Base-by-base conservation (phyloP, 2,888 invertebrate genomes). In the Argyresthia goedartella region DNA sequence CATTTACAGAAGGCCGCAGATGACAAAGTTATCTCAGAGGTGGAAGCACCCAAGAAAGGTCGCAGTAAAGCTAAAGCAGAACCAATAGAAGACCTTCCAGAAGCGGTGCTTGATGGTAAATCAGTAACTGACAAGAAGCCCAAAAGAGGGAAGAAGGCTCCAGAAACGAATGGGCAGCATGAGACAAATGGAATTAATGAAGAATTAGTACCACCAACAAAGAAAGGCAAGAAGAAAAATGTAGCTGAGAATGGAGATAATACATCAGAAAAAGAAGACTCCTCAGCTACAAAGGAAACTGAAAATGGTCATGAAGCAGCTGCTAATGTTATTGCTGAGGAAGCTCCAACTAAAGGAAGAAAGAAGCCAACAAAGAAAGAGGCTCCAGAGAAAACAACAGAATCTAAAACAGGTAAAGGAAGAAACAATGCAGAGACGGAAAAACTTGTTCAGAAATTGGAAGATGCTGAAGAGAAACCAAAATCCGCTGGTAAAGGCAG, bases 1-100 rank as follows among this genome's bases (percentile, higher is more conserved):
- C 35, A 33, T 56, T 76, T 76, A 48, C 80, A 85, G 85, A 85
- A 85, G 74, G 61, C 72, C 57, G 66, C 70, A 56, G 81, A 80
- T 58, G 66, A 71, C 42, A 78, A 81, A 65, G 63, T 67, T 53
- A 25, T 25, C 25, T 58, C 67, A 48, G 77, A 76, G 57, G 72
- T 56, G 66, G 81, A 77, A 61, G 76, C 64, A 51, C 66, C 79
- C 34, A 79, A 79, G 66, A 82, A 79, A 59, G 76, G 76, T 16
- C 68, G 76, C 61, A 78, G 79, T 0, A 84, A 80, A 67, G 70
- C 68, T 34, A 86, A 85, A 65, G 63, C 56, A 53, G 60, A 66
- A 46, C 62, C 65, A 58, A 73, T 70, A 15, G 15, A 25, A 34
- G 48, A 52, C 3, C 14, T 48, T 15, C 55, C 56, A 33, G 65